Conservation (phyloP, 2,888 invertebrate species). For the Epiblema foenella region DNA sequence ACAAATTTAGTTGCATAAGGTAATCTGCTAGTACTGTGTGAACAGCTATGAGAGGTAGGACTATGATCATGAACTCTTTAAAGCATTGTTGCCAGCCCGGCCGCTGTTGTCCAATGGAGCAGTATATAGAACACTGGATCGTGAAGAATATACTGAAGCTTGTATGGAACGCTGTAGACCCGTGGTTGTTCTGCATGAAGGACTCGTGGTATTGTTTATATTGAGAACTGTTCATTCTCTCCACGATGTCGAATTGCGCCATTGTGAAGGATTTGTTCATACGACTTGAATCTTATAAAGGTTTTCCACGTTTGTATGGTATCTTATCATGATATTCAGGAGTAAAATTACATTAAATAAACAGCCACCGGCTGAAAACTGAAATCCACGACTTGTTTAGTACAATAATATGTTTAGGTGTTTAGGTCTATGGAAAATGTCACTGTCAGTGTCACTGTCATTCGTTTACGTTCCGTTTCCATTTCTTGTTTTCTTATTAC, state of each 20-base stretch:
- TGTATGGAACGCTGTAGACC: slow-evolving; percentile 81
- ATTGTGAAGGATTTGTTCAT: slow-evolving; percentile 7
- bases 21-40: slow-evolving; percentile 81
- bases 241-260: slow-evolving; percentile 18
- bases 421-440: too few relatives aligned
- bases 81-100: slow-evolving; percentile 60
- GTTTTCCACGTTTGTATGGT: neutral
- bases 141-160: slow-evolving; percentile 73
- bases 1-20: slow-evolving; percentile 63
- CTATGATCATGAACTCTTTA: slow-evolving; percentile 84
- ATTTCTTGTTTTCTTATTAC: neutral
- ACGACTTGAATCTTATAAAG: neutral
- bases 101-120: slow-evolving; percentile 55
- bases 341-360: neutral
- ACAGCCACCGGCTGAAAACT: neutral
- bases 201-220: slow-evolving; percentile 81
- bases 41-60: slow-evolving; percentile 82
- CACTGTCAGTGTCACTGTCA: slow-evolving; percentile 9
- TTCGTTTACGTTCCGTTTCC: neutral
- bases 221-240: slow-evolving; percentile 63
- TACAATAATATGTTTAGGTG: too few relatives aligned
- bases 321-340: slow-evolving; percentile 3
- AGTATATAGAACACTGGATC: slow-evolving; percentile 66
- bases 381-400: neutral
- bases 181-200: slow-evolving; percentile 83